Evolutionary conservation across 2,888 invertebrate species (phyloP).

Genomic region (Patella depressa): DNA sequence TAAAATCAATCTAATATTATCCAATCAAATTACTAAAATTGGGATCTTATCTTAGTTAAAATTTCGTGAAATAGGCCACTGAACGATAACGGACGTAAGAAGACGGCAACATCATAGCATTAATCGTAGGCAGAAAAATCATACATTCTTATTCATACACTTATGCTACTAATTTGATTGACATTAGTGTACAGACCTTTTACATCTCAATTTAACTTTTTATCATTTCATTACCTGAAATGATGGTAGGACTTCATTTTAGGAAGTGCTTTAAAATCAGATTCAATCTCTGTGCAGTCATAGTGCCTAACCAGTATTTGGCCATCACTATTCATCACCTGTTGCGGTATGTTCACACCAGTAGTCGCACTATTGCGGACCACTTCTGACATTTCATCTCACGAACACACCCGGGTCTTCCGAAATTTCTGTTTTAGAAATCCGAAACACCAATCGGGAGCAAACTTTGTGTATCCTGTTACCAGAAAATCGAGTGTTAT

Average conservation of each 20-base stretch:
- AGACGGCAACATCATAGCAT: no score
- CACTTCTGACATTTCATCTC: constrained; percentile 25
- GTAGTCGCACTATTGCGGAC: constrained; percentile 18
- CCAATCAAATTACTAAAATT: no score
- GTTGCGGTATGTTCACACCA: constrained; percentile 19
- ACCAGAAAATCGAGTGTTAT: constrained; percentile 23
- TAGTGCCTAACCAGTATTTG: not conserved
- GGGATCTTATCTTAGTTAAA: no score
- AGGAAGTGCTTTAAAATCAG: constrained; percentile 11
- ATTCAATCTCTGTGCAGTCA: constrained; percentile 20
- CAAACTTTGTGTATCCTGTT: constrained; percentile 34
- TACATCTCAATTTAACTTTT: no score
- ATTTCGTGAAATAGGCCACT: no score
- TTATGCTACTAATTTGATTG: no score
- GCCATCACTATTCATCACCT: constrained; percentile 12
- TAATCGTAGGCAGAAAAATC: no score
- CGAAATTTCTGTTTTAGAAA: constrained; percentile 24
- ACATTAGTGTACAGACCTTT: no score
- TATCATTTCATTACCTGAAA: not conserved
- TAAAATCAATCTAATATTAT: no score
- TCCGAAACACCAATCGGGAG: constrained; percentile 35
- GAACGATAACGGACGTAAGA: not conserved
- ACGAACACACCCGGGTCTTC: constrained; percentile 21
- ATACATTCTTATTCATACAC: no score
- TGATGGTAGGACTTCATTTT: constrained; percentile 26